Percentiles rank a stretch among this genome's conserved stretches.
These are phyloP conservation scores for Zaprionus ghesquierei DNA, from an alignment of 1,140 invertebrate genomes.

Conservation along the genomic window DNA sequence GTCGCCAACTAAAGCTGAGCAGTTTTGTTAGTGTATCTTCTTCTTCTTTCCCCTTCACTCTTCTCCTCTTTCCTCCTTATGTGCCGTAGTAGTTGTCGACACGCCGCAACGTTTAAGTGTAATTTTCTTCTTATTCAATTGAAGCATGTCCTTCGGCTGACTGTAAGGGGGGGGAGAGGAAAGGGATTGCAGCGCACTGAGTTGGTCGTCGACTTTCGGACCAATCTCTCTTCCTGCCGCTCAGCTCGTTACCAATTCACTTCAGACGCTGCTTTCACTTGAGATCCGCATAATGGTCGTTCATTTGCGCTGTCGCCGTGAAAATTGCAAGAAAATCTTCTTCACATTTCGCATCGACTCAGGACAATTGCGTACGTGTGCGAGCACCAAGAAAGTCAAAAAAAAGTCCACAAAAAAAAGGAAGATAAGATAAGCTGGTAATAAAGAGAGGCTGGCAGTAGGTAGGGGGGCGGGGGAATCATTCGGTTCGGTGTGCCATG, in stretches of 20 bases:
- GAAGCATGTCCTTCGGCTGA: constrained; percentile 72
- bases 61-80: background rate
- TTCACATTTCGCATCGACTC: constrained; percentile 54
- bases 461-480: constrained; percentile 46
- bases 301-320: constrained; percentile 65
- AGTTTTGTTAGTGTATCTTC: background rate
- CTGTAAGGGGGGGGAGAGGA: constrained; percentile 38
- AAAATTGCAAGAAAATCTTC: constrained; percentile 70
- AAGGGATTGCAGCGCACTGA: constrained; percentile 56
- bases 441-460: constrained; percentile 3
- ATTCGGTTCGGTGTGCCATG: constrained; percentile 64
- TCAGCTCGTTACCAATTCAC: constrained; percentile 74
- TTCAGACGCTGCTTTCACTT: constrained; percentile 75
- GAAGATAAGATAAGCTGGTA: constrained; percentile 16
- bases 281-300: constrained; percentile 78
- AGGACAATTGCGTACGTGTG: constrained; percentile 77
- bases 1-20: constrained; percentile 28
- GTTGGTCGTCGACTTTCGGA: constrained; percentile 19
- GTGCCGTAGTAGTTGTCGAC: constrained; percentile 45
- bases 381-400: constrained; percentile 29
- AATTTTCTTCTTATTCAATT: constrained; percentile 81
- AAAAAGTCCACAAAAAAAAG: constrained; percentile 4
- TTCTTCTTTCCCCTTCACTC: too few species aligned
- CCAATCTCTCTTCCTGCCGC: background rate
- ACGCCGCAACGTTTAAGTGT: constrained; percentile 77